These are phyloP conservation scores for Sterna hirundo DNA, from an alignment of 2,113 vertebrate species.

Conservation along the genomic window DNA sequence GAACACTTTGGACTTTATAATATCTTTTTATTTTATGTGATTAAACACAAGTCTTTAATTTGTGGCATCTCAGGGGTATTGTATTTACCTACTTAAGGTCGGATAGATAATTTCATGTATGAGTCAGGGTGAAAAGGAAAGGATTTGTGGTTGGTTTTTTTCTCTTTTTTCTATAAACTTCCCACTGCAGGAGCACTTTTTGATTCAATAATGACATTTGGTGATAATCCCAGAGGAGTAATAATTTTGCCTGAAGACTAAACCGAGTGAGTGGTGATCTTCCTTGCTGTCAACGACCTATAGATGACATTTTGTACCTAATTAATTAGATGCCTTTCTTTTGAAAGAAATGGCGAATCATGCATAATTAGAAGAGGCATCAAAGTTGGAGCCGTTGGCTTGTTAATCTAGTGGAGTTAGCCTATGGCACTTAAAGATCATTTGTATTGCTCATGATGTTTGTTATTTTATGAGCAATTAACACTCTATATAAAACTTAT, in stretches of 20 bases:
- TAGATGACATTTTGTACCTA: constrained; percentile 80
- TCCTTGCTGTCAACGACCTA: constrained; percentile 78
- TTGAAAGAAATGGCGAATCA: constrained; percentile 65
- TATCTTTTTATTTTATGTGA: neutral
- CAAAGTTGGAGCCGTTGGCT: constrained; percentile 69
- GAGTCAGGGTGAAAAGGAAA: constrained; percentile 4
- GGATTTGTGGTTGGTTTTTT: neutral
- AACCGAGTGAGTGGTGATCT: constrained; percentile 63
- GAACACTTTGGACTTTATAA: neutral
- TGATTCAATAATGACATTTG: constrained; percentile 75
- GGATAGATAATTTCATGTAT: neutral
- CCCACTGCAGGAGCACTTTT: constrained; percentile 22
- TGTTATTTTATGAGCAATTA: constrained; percentile 67
- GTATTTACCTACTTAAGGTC: constrained; percentile 36
- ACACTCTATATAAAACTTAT: neutral
- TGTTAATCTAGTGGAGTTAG: constrained; percentile 74
- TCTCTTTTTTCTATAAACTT: constrained; percentile 50
- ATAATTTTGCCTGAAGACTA: constrained; percentile 68
- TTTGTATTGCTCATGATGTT: constrained; percentile 56
- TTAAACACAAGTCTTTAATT: constrained; percentile 7
- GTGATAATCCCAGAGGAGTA: constrained; percentile 63
- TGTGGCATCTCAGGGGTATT: neutral
- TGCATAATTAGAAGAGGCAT: constrained; percentile 78
- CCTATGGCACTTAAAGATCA: constrained; percentile 58
- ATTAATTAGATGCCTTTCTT: constrained; percentile 77